Evolutionary conservation across 2,797 vertebrate species (phyloP).

Genomic region (Tangara arthus): DNA sequence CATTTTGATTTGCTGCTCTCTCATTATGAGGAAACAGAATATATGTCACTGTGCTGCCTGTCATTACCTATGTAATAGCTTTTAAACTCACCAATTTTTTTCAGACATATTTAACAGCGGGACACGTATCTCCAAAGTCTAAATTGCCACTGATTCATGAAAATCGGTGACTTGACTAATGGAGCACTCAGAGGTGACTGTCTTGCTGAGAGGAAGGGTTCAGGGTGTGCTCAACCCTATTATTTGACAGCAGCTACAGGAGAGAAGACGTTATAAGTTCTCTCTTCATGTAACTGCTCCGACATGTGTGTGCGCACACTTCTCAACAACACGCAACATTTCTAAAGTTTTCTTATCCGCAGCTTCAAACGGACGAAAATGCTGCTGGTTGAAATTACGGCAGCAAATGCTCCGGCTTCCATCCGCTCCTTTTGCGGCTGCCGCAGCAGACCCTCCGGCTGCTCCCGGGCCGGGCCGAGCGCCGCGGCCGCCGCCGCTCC

Average conservation of each 20-base stretch:
- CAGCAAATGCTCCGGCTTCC: background rate
- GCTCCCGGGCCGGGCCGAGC: background rate
- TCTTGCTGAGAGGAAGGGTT: background rate
- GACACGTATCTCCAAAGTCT: background rate
- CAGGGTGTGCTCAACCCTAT: background rate
- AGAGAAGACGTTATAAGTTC: background rate
- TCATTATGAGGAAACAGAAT: background rate
- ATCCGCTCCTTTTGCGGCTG: background rate
- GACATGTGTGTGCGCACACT: accelerated
- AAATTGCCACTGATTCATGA: background rate
- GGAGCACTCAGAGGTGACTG: background rate
- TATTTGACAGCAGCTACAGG: background rate
- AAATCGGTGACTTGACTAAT: background rate
- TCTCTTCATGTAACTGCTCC: background rate
- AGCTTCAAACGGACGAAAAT: background rate
- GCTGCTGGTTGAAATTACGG: background rate
- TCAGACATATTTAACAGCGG: background rate
- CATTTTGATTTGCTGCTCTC: background rate
- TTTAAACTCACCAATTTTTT: background rate
- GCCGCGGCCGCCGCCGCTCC: background rate
- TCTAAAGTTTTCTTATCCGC: background rate
- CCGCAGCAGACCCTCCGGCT: background rate
- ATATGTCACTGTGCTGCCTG: background rate
- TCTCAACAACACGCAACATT: background rate
- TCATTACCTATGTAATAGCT: background rate